Conservation (phyloP, 2,888 invertebrate genomes). For the Hypomecis atomaria region DNA sequence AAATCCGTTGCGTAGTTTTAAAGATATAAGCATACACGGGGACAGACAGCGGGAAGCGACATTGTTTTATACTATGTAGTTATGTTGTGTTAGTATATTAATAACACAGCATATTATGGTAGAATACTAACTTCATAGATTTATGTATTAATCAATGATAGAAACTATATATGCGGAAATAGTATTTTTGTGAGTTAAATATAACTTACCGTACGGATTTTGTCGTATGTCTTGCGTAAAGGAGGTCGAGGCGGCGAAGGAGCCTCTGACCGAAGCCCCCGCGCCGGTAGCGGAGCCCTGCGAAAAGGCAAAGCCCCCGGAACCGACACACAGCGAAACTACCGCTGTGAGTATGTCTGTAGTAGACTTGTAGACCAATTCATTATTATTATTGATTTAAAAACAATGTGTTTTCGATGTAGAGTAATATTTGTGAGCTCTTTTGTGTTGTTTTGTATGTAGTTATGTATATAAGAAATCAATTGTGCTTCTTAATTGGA, state of each 20-base stretch:
- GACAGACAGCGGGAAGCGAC: no score
- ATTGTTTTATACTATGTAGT: no score
- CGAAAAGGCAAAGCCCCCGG: neutral
- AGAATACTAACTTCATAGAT: no score
- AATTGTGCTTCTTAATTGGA: no score
- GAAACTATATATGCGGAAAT: neutral
- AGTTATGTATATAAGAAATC: no score
- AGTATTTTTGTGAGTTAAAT: neutral
- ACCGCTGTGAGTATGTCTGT: slow-evolving; percentile 33
- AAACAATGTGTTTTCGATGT: no score
- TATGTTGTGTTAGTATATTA: no score
- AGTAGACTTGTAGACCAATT: neutral
- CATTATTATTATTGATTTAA: neutral
- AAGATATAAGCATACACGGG: no score
- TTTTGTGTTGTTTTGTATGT: no score
- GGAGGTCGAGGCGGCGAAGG: slow-evolving; percentile 18
- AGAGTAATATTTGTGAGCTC: no score
- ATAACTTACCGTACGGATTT: slow-evolving; percentile 11
- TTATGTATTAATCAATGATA: neutral
- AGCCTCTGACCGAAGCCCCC: neutral
- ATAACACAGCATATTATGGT: no score
- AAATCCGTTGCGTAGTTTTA: no score
- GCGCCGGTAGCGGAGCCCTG: neutral
- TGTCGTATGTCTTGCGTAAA: slow-evolving; percentile 34
- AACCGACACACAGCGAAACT: neutral